A percentile compares a stretch with the other conserved stretches of the same genome.
These are phyloP conservation scores for Symphodus melops DNA, from an alignment of 2,113 vertebrate species.

Conservation along the genomic window DNA sequence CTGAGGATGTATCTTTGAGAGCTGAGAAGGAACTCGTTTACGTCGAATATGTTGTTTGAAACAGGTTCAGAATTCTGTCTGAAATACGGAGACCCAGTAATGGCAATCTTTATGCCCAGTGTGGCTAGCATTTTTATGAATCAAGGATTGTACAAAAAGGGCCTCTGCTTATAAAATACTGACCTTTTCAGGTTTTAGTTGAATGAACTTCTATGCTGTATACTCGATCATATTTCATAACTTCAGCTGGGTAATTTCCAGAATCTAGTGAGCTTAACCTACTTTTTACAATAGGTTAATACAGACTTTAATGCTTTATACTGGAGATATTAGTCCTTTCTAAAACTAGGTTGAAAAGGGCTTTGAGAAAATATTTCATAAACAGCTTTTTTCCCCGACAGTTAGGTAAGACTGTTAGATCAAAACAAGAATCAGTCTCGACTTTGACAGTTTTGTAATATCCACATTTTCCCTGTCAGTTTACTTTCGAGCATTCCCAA, in stretches of 20 bases:
- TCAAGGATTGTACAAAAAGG: too few relatives aligned
- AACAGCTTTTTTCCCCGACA: background rate
- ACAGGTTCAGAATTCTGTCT: too few relatives aligned
- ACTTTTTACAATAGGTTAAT: background rate
- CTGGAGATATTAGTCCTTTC: background rate
- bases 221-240: background rate
- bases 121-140: too few relatives aligned
- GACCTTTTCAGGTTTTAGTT: background rate
- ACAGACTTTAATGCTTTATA: background rate
- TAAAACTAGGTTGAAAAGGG: background rate
- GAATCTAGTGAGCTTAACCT: background rate
- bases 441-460: background rate
- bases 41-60: too few relatives aligned
- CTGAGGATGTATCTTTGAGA: too few relatives aligned
- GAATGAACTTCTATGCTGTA: background rate
- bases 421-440: background rate
- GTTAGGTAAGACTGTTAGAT: background rate
- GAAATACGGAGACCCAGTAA: too few relatives aligned
- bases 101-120: too few relatives aligned
- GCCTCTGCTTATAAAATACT: too few relatives aligned
- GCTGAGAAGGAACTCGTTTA: too few relatives aligned
- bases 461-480: conserved; percentile 15
- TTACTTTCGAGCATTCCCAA: conserved; percentile 6
- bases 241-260: background rate
- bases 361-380: background rate